These are phyloP conservation scores for Neodiprion lecontei DNA, from an alignment of 1,140 invertebrate genomes.

Conservation along the genomic window DNA sequence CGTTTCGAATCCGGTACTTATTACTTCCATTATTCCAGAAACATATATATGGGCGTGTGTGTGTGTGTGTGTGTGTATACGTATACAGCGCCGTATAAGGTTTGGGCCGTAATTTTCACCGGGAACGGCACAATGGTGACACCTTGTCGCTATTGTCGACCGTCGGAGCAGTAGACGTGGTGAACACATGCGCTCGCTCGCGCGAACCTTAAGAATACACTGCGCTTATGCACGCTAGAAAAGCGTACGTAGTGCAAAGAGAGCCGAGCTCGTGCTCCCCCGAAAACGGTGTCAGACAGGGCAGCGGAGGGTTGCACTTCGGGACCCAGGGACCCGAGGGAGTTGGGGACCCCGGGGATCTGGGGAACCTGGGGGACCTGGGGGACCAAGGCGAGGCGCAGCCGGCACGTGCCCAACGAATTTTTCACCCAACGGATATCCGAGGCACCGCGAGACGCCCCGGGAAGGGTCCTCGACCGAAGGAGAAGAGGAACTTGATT, in stretches of 20 bases:
- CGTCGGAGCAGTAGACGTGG: background rate
- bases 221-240: too few relatives aligned
- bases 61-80: too few relatives aligned
- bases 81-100: too few relatives aligned
- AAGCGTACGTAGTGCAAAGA: background rate
- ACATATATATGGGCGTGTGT: too few relatives aligned
- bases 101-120: slow-evolving; percentile 2
- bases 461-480: slow-evolving; percentile 19
- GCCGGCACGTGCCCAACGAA: slow-evolving; percentile 53
- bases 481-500: slow-evolving; percentile 14
- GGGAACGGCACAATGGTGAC: background rate
- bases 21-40: background rate
- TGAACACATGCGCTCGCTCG: too few relatives aligned
- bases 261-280: slow-evolving; percentile 6
- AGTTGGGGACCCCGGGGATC: background rate
- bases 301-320: background rate
- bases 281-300: background rate
- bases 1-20: slow-evolving; percentile 5
- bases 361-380: slow-evolving; percentile 3
- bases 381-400: slow-evolving; percentile 37
- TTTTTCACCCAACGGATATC: slow-evolving; percentile 51
- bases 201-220: too few relatives aligned
- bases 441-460: slow-evolving; percentile 21
- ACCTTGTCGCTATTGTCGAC: slow-evolving; percentile 5
- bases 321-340: background rate